Evolutionary conservation across 2,797 vertebrate genomes (phyloP).

Genomic region (Intellagama lesueurii): DNA sequence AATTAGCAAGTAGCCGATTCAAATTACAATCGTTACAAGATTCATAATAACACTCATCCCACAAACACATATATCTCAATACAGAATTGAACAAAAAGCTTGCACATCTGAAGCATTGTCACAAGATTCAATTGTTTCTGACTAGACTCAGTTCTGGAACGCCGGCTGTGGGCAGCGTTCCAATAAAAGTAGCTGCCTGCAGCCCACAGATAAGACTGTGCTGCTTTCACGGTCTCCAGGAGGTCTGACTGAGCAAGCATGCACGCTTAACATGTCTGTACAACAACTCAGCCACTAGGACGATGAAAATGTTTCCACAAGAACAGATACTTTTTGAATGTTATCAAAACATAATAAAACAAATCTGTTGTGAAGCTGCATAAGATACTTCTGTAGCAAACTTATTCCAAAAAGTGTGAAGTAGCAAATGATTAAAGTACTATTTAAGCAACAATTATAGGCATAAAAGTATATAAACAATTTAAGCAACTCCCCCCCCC

Average conservation of each 20-base stretch:
- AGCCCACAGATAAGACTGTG: not conserved
- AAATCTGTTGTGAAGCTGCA: not conserved
- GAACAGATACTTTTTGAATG: conserved; percentile 27
- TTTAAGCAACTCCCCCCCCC: not conserved
- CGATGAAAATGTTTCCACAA: conserved; percentile 52
- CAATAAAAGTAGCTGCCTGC: not conserved
- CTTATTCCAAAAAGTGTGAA: not conserved
- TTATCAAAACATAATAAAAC: conserved; percentile 20
- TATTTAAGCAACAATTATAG: not conserved
- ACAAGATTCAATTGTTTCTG: conserved; percentile 21
- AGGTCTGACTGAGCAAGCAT: conserved; percentile 1
- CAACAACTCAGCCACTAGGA: conserved; percentile 38
- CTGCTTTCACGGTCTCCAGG: conserved; percentile 23
- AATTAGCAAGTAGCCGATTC: not conserved
- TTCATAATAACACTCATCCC: not conserved
- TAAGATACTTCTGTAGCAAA: not conserved
- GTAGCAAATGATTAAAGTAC: conserved; percentile 1
- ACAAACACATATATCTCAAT: not conserved
- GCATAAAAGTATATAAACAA: not conserved
- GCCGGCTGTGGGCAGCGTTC: not conserved
- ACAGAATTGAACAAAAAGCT: not conserved
- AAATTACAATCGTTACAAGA: not conserved
- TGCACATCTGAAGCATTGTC: not conserved
- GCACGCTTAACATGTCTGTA: conserved; percentile 45
- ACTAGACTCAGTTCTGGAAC: not conserved